These are phyloP conservation scores for Oxyteleia sp. DNA, from an alignment of 2,888 invertebrate genomes.

Conservation along the genomic window DNA sequence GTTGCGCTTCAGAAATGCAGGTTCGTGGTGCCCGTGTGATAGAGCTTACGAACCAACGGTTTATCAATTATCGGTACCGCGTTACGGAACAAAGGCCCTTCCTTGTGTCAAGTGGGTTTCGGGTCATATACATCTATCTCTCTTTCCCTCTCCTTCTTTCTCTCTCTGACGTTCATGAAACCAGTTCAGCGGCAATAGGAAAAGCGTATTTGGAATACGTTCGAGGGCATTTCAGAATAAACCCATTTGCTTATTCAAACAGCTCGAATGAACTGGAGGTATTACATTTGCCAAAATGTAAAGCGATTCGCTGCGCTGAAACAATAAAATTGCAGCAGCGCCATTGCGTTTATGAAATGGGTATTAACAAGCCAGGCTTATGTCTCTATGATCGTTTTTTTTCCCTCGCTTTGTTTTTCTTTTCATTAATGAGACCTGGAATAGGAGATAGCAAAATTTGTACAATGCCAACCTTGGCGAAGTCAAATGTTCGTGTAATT, in stretches of 20 bases:
- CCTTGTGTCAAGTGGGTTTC: constrained; percentile 36
- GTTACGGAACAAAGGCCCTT: constrained; percentile 57
- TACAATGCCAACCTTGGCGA: background rate
- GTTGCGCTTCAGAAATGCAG: background rate
- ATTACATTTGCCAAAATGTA: constrained; percentile 51
- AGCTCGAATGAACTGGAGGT: constrained; percentile 50
- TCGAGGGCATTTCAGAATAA: constrained; percentile 61
- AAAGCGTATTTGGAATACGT: constrained; percentile 56
- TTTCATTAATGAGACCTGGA: background rate
- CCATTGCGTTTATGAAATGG: constrained; percentile 1
- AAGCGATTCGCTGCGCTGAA: constrained; percentile 33
- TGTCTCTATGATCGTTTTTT: background rate
- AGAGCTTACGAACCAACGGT: constrained; percentile 6
- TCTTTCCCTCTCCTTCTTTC: too few species aligned
- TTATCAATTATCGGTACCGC: constrained; percentile 48
- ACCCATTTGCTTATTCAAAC: constrained; percentile 66
- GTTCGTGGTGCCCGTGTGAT: constrained; percentile 13
- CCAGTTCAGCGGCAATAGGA: constrained; percentile 20
- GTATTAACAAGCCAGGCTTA: constrained; percentile 4
- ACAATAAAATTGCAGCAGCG: constrained; percentile 41
- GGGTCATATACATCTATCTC: too few species aligned
- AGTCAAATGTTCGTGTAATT: constrained; percentile 8
- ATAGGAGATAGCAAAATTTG: background rate
- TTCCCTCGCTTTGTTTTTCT: background rate
- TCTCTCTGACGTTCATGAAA: constrained; percentile 7